Percentiles rank a stretch among this genome's conserved stretches.
phyloP scores from a whole-genome alignment of 2,888 invertebrate genomes.

The Mantis religiosa region DNA sequence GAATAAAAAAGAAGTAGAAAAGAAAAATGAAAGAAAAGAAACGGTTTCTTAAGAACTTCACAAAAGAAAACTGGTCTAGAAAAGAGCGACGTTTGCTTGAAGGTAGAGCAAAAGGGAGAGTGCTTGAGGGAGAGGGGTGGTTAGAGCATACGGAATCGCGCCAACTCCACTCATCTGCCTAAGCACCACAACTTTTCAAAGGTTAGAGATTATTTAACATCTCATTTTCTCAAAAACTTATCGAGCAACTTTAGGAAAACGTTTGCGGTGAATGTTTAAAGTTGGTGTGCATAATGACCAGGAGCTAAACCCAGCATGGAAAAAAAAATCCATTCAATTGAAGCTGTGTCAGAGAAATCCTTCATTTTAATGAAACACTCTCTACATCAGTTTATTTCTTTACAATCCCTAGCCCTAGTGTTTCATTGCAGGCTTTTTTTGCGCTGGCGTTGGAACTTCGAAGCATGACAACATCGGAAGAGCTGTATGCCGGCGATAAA shows the following conservation, averaged over 20 bases:
- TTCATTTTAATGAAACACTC: too few relatives aligned
- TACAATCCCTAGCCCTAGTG: not conserved
- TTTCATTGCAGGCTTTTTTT: not conserved
- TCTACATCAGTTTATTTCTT: not conserved
- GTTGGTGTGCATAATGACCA: not conserved
- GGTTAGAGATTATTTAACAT: not conserved
- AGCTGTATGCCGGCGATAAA: too few relatives aligned
- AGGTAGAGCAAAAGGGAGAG: not conserved
- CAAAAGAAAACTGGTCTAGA: slow-evolving; percentile 9
- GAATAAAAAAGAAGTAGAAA: not conserved
- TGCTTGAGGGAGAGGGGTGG: not conserved
- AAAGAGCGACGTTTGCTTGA: not conserved
- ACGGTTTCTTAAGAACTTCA: not conserved
- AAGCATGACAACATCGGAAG: too few relatives aligned
- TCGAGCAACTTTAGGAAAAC: not conserved
- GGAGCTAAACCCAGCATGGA: too few relatives aligned
- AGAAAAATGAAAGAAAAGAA: not conserved
- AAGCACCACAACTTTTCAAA: not conserved
- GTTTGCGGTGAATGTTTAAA: not conserved
- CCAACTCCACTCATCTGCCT: not conserved
- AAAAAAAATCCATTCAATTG: too few relatives aligned
- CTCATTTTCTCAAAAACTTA: not conserved
- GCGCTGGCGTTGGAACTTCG: too few relatives aligned
- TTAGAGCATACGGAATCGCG: not conserved
- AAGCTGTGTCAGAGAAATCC: too few relatives aligned